Base-by-base conservation (phyloP, 2,888 invertebrate species). In the Protodeltote pygarga region DNA sequence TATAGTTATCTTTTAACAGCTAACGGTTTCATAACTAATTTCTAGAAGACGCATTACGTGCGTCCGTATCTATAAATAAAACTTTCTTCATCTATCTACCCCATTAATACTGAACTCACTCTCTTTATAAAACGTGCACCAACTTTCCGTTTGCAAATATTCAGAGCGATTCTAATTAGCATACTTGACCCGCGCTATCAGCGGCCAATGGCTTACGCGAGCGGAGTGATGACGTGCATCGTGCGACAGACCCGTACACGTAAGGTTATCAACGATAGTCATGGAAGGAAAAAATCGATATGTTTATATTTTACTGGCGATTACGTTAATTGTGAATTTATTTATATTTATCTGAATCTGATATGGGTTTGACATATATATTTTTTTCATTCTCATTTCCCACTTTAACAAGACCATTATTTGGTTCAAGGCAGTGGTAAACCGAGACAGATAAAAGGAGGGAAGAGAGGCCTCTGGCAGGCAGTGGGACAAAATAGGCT, bases 111-210 rank as follows among this genome's bases (percentile, higher is more conserved):
- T 8, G 5, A 11, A 15, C 19, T 37, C 17, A 34, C 34, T 27
- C 16, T 20, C 9, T 33, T 33, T 6, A 27, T 25, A 39, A 52
- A 63, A 47, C 25, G 32, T 52, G 35, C 44, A 24, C 19, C 25
- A 21, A 49, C 33, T 40, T 51, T 32, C 42, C 33, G 38, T 25
- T 40, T 33, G 32, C 34, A 47, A 48, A 44, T 49, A 45, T 62
- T 29, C 17, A 31, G 34, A 49, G 35, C 44, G 27, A 35, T 34
- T 52, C 33, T 54, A 49, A 47, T 46, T 49, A 33, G 59, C 57
- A 66, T 67, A 55, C 63, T 69, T 69, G 67, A 71, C 67, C 65
- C 39, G 16, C 19, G 29, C 34, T 73, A 73, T 74, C 73, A 27
- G 29, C 46, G 45, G 32, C 51, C 62, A 63, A 63, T 66, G 51